Evolutionary conservation across 1,140 invertebrate species (phyloP), one percentile per base, ranked within the genome.

Genomic region (Tetraneura akinire): DNA sequence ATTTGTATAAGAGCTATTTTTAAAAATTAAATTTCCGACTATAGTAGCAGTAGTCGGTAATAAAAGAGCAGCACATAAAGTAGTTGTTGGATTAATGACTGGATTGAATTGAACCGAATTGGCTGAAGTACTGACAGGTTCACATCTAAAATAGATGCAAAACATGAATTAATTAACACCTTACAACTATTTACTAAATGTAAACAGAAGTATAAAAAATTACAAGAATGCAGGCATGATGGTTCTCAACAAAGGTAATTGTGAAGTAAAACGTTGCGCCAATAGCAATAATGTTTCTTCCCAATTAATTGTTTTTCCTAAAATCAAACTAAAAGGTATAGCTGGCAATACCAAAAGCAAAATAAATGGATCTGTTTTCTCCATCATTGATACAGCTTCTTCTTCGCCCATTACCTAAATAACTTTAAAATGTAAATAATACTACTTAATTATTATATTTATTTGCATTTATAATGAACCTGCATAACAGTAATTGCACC

Each of bases 401-500:
- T 96, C 93, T 83, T 97, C 93, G 2, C 95, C 95, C 16, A 94
- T 90, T 45, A 96, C 93, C 91, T 93, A 85, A n/a, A 87, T 86
- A 66, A 81, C 60, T 5, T 26, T n/a, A n/a, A 1, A 73, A 21
- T 49, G 5, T 57, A 73, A 62, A 1, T 64, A 74, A n/a, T 49
- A 70, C 26, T 10, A 29, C 42, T n/a, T n/a, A n/a, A n/a, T n/a
- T n/a, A 70, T 23, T n/a, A 81, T 32, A 80, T 45, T 23, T 80
- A 64, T 26, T 66, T 29, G 1, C 3, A 42, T 29, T 29, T 55
- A 21, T 45, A 62, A 82, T 74, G 82, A 83, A 95, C 94, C 91
- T 98, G 96, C 92, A 98, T 95, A 14, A 98, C 93, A 71, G 96
- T n/a, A n/a, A n/a, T n/a, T n/a, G n/a, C n/a, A n/a, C n/a, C n/a